Evolutionary conservation across 2,888 invertebrate species (phyloP), one percentile per base, ranked within the genome.

Genomic region (Trimorus sp.): DNA sequence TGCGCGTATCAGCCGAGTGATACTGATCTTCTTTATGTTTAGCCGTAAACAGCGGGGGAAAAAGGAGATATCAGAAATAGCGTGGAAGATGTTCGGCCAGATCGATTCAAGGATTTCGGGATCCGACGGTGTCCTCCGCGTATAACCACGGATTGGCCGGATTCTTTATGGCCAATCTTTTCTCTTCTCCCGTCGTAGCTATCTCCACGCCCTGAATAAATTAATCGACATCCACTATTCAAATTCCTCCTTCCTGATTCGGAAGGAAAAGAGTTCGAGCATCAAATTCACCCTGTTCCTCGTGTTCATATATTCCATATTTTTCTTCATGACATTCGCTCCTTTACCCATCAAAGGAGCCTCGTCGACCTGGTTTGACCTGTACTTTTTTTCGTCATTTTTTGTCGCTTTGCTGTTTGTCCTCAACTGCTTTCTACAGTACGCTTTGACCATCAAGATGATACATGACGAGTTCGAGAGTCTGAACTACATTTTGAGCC

Each of bases 121-220:
- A 83, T 81, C 84, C 84, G 86, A 87, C 81, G 80, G 82, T 77
- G 83, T 76, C 78, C 76, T 77, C 84, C 87, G 88, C 89, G 89
- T 91, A 91, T 90, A 91, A 91, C 91, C 91, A 90, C 90, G 90
- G 90, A 90, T 91, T 90, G 89, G 87, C 87, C 85, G 88, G 88
- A 88, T 91, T 89, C 91, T 91, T 91, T 91, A 91, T 91, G 90
- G 91, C 89, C 91, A 91, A 91, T 91, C 91, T 90, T 48, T 62
- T 11, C 9, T 48, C 7, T 48, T n/a, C 6, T 14, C 0, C 14
- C 45, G 36, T 12, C 12, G 26, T 8, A 45, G 36, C 48, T 62
- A 48, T 16, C 16, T 48, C 1, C 26, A 26, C 6, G 48, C 48
- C 0, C 26, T 62, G 16, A 62, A 62, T 36, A 62, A 62, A 36